Evolutionary conservation across 2,113 vertebrate species (phyloP).

Genomic region (Stegostoma tigrinum): DNA sequence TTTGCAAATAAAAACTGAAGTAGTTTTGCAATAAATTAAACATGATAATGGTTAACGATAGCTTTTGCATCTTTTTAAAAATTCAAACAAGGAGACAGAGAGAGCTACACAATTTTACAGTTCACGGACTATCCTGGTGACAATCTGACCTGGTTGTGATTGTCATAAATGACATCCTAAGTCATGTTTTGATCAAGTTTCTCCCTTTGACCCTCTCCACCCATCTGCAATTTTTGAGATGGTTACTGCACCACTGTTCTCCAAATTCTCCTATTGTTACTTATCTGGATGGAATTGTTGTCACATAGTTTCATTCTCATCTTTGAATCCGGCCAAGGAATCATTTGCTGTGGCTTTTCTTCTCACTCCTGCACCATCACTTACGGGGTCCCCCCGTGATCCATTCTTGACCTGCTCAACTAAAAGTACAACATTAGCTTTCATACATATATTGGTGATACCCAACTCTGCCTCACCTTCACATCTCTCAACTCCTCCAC

Average conservation of each 20-base stretch:
- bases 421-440: too few species aligned
- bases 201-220: not conserved
- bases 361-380: not conserved
- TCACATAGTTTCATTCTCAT: not conserved
- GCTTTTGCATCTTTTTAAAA: too few species aligned
- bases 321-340: not conserved
- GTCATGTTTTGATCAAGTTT: not conserved
- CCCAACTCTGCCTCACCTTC: not conserved
- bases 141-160: too few species aligned
- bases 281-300: not conserved
- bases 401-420: not conserved
- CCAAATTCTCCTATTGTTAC: not conserved
- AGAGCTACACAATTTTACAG: too few species aligned
- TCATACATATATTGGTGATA: not conserved
- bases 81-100: too few species aligned
- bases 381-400: not conserved
- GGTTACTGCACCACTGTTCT: not conserved
- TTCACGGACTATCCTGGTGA: too few species aligned
- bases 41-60: too few species aligned
- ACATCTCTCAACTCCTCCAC: not conserved
- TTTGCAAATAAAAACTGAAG: too few species aligned
- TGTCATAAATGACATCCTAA: not conserved
- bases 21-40: too few species aligned
- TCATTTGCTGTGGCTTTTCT: not conserved
- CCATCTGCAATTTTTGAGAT: not conserved